phyloP scores from a whole-genome alignment of 1,140 invertebrate species.

The Eufriesea mexicana region DNA sequence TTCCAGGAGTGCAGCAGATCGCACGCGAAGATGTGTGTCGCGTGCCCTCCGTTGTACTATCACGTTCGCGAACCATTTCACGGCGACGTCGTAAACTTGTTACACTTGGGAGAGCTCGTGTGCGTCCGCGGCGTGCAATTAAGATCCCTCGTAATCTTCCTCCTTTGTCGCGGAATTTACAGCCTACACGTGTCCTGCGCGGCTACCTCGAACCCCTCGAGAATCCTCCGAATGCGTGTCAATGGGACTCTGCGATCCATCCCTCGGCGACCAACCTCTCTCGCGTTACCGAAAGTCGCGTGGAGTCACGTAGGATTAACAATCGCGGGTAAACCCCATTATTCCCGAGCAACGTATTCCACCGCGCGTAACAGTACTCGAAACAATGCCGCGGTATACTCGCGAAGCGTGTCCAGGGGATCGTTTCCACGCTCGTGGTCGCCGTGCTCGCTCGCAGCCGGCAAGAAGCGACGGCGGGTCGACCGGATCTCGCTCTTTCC shows the following conservation, averaged over 20 bases:
- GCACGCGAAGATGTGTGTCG: constrained; percentile 45
- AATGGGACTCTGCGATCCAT: background rate
- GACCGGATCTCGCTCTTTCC: constrained; percentile 38
- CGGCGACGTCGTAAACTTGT: constrained; percentile 32
- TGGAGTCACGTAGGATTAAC: constrained; percentile 41
- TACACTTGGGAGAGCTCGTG: constrained; percentile 33
- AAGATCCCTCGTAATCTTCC: constrained; percentile 46
- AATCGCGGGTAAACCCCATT: constrained; percentile 44
- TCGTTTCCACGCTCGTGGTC: constrained; percentile 56
- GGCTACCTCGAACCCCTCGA: too few relatives aligned
- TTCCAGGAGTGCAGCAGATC: background rate
- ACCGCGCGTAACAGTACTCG: constrained; percentile 47
- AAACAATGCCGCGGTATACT: constrained; percentile 34
- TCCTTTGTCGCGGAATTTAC: constrained; percentile 18
- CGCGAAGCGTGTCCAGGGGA: constrained; percentile 45
- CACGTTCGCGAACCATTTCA: constrained; percentile 35
- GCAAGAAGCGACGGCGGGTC: constrained; percentile 25
- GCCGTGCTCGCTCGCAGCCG: background rate
- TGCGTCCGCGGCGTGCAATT: constrained; percentile 35
- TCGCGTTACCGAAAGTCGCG: too few relatives aligned
- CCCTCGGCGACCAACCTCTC: background rate
- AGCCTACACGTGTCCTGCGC: background rate
- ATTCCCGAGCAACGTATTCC: constrained; percentile 38
- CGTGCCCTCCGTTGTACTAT: constrained; percentile 31
- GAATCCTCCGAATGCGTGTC: background rate